Percentiles rank a stretch among this genome's conserved stretches.
These are phyloP conservation scores for Spheniscus humboldti DNA, from an alignment of 2,797 vertebrate genomes.

Conservation along the genomic window DNA sequence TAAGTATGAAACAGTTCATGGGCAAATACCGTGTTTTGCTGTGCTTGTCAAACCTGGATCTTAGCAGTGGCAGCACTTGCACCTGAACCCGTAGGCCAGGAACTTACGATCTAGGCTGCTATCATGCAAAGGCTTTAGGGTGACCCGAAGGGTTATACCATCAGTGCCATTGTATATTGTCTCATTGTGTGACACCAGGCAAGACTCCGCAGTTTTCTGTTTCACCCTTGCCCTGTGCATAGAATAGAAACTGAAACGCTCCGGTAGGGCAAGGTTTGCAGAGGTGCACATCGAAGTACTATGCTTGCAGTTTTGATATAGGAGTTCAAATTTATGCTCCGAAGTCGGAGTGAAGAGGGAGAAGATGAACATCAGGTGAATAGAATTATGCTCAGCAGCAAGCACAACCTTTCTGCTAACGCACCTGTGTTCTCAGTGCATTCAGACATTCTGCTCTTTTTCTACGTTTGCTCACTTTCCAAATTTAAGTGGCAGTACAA, in stretches of 20 bases:
- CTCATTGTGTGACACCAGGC: not conserved
- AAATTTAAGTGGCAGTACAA: not conserved
- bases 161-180: not conserved
- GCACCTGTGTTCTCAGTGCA: not conserved
- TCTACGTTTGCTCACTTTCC: not conserved
- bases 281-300: not conserved
- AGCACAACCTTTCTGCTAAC: not conserved
- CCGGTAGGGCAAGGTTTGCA: not conserved
- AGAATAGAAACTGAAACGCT: not conserved
- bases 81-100: not conserved
- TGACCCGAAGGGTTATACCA: not conserved
- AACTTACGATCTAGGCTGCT: rapidly evolving
- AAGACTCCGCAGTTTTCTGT: not conserved
- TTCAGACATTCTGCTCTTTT: not conserved
- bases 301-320: not conserved
- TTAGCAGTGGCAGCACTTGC: not conserved
- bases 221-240: not conserved
- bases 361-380: not conserved
- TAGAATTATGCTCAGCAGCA: not conserved
- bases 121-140: not conserved
- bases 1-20: not conserved
- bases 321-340: not conserved
- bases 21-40: not conserved
- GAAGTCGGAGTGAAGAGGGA: not conserved
- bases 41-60: not conserved